Conservation (phyloP, 2,888 invertebrate species). For the Eupelmus urozonus region DNA sequence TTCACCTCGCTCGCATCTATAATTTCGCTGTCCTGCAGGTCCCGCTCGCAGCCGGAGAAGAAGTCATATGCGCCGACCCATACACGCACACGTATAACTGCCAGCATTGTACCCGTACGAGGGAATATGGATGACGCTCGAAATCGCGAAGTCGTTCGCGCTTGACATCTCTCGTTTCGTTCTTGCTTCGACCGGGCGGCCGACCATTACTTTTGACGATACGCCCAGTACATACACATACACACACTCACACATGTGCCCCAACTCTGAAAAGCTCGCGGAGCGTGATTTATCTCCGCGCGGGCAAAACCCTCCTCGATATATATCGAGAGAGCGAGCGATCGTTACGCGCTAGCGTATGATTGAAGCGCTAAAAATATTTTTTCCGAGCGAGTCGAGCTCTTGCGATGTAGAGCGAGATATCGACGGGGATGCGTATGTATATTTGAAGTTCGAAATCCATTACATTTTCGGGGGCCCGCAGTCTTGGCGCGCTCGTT, state of each 20-base stretch:
- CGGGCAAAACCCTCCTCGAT: conserved; percentile 27
- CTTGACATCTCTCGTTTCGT: conserved; percentile 38
- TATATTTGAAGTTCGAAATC: too few species aligned
- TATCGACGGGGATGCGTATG: neutral
- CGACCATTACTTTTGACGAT: conserved; percentile 68
- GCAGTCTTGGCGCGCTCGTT: too few species aligned
- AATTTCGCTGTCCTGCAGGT: too few species aligned
- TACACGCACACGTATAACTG: too few species aligned
- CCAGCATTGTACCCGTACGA: too few species aligned
- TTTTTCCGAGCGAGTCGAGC: conserved; percentile 28
- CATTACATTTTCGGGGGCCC: conserved; percentile 18
- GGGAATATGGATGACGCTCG: conserved; percentile 47
- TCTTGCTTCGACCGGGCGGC: conserved; percentile 16
- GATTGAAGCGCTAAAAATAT: conserved; percentile 34
- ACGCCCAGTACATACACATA: neutral
- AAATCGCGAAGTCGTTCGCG: conserved; percentile 52
- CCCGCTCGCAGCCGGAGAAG: too few species aligned
- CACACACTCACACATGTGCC: neutral
- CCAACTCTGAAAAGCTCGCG: conserved; percentile 21
- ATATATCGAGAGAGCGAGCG: neutral
- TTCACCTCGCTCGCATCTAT: too few species aligned
- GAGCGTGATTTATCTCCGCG: conserved; percentile 46
- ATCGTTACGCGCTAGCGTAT: conserved; percentile 32
- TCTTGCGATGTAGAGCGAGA: neutral
- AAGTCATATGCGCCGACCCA: too few species aligned